Evolutionary conservation across 2,888 invertebrate genomes (phyloP).

Genomic region (Amiota mariae): DNA sequence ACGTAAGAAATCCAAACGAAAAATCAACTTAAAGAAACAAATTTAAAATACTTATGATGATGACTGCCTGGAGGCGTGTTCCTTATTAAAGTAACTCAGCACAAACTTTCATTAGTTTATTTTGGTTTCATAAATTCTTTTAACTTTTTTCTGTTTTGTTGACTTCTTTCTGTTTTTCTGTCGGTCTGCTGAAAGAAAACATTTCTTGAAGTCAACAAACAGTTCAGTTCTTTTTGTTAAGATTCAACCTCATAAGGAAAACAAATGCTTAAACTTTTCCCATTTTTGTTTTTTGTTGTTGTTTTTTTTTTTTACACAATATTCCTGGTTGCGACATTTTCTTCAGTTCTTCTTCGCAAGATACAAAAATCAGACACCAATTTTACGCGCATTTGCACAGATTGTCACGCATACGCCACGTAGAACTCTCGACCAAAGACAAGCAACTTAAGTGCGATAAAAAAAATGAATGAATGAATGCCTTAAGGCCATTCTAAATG

Average conservation of each 20-base stretch:
- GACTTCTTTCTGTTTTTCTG: background rate
- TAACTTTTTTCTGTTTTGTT: background rate
- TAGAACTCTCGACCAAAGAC: background rate
- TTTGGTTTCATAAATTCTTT: background rate
- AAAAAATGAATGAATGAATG: conserved; percentile 12
- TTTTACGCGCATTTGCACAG: conserved; percentile 32
- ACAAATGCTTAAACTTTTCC: background rate
- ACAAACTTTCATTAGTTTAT: conserved; percentile 21
- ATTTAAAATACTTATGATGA: conserved; percentile 31
- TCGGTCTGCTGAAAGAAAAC: background rate
- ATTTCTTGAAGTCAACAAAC: no score
- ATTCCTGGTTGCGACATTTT: background rate
- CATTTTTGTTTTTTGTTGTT: conserved; percentile 1
- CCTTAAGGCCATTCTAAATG: conserved; percentile 2
- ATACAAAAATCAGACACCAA: conserved; percentile 27
- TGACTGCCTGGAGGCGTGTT: conserved; percentile 6
- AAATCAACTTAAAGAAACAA: background rate
- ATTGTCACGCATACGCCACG: conserved; percentile 9
- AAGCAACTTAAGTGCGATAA: background rate
- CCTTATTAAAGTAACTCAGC: background rate
- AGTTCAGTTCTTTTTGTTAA: no score
- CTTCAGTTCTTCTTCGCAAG: background rate
- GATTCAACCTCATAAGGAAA: no score
- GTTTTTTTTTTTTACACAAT: background rate
- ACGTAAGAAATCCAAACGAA: background rate